A percentile compares a stretch with the other conserved stretches of the same genome.
Conservation (phyloP, 2,888 invertebrate species). For the Hybos culiciformis region DNA sequence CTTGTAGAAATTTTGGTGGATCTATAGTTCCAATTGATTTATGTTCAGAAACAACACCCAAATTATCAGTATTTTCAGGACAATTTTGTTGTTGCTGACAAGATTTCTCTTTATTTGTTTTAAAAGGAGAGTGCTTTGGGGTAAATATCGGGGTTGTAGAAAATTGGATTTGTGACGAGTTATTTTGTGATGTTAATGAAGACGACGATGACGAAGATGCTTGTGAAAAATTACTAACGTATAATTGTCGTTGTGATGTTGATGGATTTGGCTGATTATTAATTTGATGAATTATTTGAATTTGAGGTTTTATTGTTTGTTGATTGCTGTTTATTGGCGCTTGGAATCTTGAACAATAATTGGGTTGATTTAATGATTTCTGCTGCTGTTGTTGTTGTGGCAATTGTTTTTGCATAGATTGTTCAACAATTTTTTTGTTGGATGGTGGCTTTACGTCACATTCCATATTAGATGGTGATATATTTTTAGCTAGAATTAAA, state of each 20-base stretch:
- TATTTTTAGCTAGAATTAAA: constrained; percentile 8
- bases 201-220: neutral
- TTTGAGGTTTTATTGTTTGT: neutral
- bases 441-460: constrained; percentile 20
- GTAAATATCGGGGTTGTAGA: neutral
- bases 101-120: constrained; percentile 12
- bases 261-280: constrained; percentile 1
- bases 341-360: neutral
- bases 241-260: neutral
- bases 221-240: constrained; percentile 2
- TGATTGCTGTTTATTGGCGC: neutral
- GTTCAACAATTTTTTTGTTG: constrained; percentile 4
- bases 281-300: constrained; percentile 2
- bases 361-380: neutral
- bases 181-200: constrained; percentile 1
- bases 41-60: no score
- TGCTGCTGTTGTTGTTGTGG: constrained; percentile 6
- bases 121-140: constrained; percentile 6
- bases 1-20: constrained; percentile 8
- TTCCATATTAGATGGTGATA: constrained; percentile 17
- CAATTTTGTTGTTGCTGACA: constrained; percentile 7
- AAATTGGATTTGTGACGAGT: constrained; percentile 1
- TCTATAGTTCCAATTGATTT: constrained; percentile 13
- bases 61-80: no score
- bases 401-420: constrained; percentile 4